A percentile compares a stretch with the other conserved stretches of the same genome.
phyloP scores from a whole-genome alignment of 2,113 vertebrate species.

The Melanostigma gelatinosum region DNA sequence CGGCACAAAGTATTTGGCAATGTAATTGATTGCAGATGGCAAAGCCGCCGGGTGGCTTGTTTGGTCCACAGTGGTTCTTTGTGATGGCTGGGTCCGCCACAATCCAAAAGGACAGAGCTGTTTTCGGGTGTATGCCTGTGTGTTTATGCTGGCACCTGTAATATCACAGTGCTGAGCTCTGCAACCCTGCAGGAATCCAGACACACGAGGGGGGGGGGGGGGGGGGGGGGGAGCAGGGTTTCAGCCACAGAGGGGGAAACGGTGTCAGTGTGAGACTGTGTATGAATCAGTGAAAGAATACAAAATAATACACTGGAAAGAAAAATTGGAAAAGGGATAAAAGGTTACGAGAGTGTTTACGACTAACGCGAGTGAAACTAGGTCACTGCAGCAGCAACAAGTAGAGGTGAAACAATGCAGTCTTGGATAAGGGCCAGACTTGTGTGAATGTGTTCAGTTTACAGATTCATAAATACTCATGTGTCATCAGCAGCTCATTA shows the following conservation, averaged over 20 bases:
- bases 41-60: constrained; percentile 50
- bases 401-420: neutral
- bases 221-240: constrained; percentile 21
- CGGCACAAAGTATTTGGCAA: constrained; percentile 64
- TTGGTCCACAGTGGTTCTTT: constrained; percentile 77
- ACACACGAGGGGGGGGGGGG: constrained; percentile 46
- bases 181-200: constrained; percentile 61
- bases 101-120: constrained; percentile 61
- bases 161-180: constrained; percentile 60
- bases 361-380: constrained; percentile 9
- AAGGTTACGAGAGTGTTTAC: neutral
- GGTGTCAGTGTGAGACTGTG: constrained; percentile 23
- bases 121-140: constrained; percentile 45
- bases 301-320: neutral
- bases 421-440: neutral
- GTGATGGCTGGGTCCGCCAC: constrained; percentile 65
- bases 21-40: constrained; percentile 80
- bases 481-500: constrained; percentile 26
- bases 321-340: neutral
- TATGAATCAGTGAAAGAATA: constrained; percentile 1
- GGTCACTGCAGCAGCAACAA: constrained; percentile 15
- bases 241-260: constrained; percentile 33
- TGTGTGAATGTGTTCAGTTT: neutral
- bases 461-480: constrained; percentile 22
- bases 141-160: constrained; percentile 65